A percentile compares a stretch with the other conserved stretches of the same genome.
Conservation (phyloP, 2,797 vertebrate species). For the Sus cebifrons region DNA sequence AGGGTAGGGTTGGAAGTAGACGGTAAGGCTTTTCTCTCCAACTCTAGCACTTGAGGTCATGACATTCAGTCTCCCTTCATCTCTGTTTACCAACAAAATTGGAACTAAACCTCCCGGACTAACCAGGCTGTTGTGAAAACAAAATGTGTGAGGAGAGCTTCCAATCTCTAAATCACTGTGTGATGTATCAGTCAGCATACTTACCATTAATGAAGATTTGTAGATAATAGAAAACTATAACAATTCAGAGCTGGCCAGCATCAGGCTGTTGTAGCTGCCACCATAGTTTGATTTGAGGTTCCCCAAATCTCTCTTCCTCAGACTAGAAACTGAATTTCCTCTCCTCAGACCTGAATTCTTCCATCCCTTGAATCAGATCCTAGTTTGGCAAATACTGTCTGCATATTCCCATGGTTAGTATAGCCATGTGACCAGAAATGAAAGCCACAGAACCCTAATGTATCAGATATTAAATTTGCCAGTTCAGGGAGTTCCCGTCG, state of each 20-base stretch:
- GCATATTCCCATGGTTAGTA: background rate
- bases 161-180: background rate
- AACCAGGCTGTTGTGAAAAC: background rate
- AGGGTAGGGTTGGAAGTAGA: background rate
- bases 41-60: background rate
- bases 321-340: conserved; percentile 11
- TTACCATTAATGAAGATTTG: conserved; percentile 4
- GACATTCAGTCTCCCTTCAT: background rate
- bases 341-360: background rate
- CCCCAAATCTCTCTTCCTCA: background rate
- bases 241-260: background rate
- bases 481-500: no score
- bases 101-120: background rate
- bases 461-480: background rate
- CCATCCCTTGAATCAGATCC: background rate
- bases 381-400: background rate
- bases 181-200: background rate
- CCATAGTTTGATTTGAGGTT: background rate
- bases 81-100: background rate
- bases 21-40: background rate
- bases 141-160: background rate
- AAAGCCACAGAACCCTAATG: conserved; percentile 1
- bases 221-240: background rate
- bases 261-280: background rate
- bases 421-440: background rate